Evolutionary conservation across 2,888 invertebrate species (phyloP), one percentile per base, ranked within the genome.

Genomic region (Chouioia cunea): DNA sequence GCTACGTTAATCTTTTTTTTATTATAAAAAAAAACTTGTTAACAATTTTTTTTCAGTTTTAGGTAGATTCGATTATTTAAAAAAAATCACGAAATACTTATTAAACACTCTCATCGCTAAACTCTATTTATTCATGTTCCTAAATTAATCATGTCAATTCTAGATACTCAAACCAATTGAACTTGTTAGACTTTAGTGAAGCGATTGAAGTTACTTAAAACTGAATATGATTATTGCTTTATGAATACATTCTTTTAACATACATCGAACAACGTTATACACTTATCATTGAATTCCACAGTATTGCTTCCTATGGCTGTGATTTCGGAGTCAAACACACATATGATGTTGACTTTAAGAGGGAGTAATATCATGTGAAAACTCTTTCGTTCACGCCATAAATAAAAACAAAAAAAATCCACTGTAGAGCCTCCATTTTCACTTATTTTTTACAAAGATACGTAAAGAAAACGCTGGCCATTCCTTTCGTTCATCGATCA

Each of bases 271-370:
- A 46, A 66, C 20, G 50, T 66, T 54, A 66, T 22, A 59, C 65
- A 69, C 67, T 59, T 68, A 47, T 65, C 68, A 68, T 56, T 76
- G 46, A 76, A 70, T 76, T 79, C 67, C 78, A 80, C 79, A 81
- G 80, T 82, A 83, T 83, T 85, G 83, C 84, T 85, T 85, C 83
- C 83, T 80, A 79, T 83, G 85, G 83, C 83, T 84, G 83, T 85
- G 85, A 84, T 83, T 79, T 78, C 78, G 78, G 82, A 73, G 80
- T 81, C 81, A 81, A 79, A 78, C 76, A 78, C 36, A 10, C 76
- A 78, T 77, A 79, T 80, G 83, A 85, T 85, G 83, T 84, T 84
- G 81, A 83, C 81, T 84, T 81, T 83, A 80, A 82, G 83, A 81
- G 82, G 83, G 81, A 81, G 80, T 83, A 83, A 84, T 83, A 79